Percentiles rank a stretch among this genome's conserved stretches.
phyloP scores from a whole-genome alignment of 2,797 vertebrate species.

The Pseudocheirus occidentalis region DNA sequence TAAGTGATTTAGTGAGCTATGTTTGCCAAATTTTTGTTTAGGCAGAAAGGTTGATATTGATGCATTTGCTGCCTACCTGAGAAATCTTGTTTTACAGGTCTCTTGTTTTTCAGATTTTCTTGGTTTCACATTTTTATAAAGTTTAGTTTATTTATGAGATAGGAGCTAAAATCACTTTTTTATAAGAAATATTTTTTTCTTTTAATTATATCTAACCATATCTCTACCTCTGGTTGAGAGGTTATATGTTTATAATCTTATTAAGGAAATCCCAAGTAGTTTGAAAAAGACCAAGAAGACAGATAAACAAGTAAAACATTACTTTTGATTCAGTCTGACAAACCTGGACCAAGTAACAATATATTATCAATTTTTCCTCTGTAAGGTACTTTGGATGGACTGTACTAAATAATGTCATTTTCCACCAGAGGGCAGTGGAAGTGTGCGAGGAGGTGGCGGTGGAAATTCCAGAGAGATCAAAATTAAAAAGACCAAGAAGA shows the following conservation, averaged over 20 bases:
- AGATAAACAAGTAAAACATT: background rate
- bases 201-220: background rate
- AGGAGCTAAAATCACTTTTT: background rate
- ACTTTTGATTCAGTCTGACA: slow-evolving; percentile 43
- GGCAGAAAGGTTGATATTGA: slow-evolving; percentile 2
- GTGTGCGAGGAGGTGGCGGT: slow-evolving; percentile 89
- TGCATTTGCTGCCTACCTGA: slow-evolving; percentile 33
- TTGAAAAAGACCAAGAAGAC: slow-evolving; percentile 27
- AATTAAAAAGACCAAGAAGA: slow-evolving; percentile 94
- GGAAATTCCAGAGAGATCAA: slow-evolving; percentile 94
- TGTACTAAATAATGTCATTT: slow-evolving; percentile 69
- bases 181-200: background rate
- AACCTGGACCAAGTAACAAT: slow-evolving; percentile 15
- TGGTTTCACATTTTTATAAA: background rate
- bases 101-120: background rate
- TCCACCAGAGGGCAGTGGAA: slow-evolving; percentile 92
- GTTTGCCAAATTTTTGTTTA: slow-evolving; percentile 42
- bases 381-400: slow-evolving; percentile 18
- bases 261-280: background rate
- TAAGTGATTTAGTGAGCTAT: slow-evolving; percentile 39
- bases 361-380: slow-evolving; percentile 24
- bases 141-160: background rate
- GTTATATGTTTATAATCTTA: background rate
- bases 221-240: background rate
- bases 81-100: slow-evolving; percentile 6